Conservation (phyloP, 2,113 vertebrate genomes). For the Bettongia penicillata region DNA sequence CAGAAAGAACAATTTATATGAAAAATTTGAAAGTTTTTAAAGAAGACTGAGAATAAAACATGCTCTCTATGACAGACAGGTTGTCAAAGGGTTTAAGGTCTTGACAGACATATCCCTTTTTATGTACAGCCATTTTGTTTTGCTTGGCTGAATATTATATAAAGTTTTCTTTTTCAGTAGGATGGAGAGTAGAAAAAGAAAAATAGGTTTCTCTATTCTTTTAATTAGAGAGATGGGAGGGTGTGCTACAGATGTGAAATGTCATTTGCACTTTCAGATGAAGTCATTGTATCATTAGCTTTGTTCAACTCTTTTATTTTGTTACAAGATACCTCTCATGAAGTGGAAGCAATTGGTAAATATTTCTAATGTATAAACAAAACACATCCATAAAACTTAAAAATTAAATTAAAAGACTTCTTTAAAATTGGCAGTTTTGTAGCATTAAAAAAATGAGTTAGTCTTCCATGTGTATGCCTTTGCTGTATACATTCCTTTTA, state of each 20-base stretch:
- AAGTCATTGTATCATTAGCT: neutral
- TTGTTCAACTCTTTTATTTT: neutral
- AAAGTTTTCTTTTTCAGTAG: neutral
- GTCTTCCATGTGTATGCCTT: neutral
- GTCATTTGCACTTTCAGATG: neutral
- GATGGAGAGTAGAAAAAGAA: neutral
- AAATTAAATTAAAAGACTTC: neutral
- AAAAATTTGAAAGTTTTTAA: neutral
- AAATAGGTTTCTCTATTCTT: neutral
- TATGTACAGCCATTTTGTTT: neutral
- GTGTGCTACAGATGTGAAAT: neutral
- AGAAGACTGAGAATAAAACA: neutral
- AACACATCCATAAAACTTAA: neutral
- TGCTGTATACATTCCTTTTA: neutral
- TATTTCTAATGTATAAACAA: neutral
- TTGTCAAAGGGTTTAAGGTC: neutral
- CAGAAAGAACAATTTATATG: neutral
- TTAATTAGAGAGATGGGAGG: neutral
- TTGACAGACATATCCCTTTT: neutral
- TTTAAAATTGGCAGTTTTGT: neutral
- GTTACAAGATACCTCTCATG: neutral
- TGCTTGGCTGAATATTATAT: neutral
- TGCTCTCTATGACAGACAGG: neutral
- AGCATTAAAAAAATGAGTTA: neutral
- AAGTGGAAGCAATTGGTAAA: neutral